These are phyloP conservation scores for Diloba caeruleocephala DNA, from an alignment of 2,888 invertebrate species.

Conservation along the genomic window DNA sequence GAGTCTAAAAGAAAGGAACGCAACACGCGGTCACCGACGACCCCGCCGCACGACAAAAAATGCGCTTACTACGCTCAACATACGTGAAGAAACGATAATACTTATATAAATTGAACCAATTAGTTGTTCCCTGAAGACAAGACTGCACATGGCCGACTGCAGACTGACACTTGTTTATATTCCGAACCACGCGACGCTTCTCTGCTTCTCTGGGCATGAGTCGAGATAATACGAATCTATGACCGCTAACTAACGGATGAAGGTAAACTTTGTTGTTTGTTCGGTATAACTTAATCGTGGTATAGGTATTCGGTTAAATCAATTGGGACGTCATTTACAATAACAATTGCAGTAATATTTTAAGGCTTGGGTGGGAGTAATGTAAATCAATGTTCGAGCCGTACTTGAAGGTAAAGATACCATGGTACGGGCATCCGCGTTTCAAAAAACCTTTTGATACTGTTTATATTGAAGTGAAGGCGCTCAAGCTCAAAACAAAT, in stretches of 20 bases:
- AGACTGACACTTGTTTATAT: constrained; percentile 12
- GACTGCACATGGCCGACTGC: constrained; percentile 2
- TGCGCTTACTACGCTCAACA: constrained; percentile 49
- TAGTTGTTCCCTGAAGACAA: constrained; percentile 48
- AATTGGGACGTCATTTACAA: constrained; percentile 1
- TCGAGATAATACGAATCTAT: constrained; percentile 7
- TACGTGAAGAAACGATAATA: constrained; percentile 58
- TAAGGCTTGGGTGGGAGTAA: too few relatives aligned
- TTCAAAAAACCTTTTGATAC: constrained; percentile 9
- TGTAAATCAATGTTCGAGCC: constrained; percentile 28
- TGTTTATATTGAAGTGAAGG: too few relatives aligned
- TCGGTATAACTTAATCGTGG: constrained; percentile 3
- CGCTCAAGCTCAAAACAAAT: not conserved
- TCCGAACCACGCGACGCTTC: not conserved
- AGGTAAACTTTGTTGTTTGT: constrained; percentile 4
- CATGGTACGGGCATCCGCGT: too few relatives aligned
- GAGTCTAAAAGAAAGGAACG: constrained; percentile 72
- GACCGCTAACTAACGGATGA: constrained; percentile 8
- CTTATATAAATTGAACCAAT: constrained; percentile 57
- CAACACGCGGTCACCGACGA: constrained; percentile 59
- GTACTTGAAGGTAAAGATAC: constrained; percentile 37
- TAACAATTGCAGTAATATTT: constrained; percentile 26
- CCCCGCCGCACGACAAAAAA: constrained; percentile 66
- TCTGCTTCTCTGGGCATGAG: not conserved
- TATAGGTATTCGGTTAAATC: constrained; percentile 3